These are phyloP conservation scores for Diadumene lineata DNA, from an alignment of 92 coral and sea anemone species.

Conservation along the genomic window DNA sequence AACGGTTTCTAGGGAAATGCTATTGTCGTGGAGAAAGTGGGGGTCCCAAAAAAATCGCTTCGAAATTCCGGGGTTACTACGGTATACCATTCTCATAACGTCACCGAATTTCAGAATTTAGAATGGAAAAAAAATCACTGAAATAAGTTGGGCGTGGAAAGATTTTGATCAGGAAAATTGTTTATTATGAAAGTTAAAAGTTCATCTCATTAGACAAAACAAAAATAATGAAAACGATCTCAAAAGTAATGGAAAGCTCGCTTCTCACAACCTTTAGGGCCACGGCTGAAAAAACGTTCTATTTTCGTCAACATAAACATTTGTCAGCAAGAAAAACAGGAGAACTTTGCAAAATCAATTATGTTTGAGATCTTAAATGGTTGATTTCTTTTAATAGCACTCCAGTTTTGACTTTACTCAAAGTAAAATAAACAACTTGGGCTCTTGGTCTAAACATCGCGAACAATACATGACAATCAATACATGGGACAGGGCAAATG, in stretches of 20 bases:
- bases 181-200: neutral
- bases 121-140: too few species aligned
- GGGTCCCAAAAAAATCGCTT: neutral
- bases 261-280: neutral
- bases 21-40: too few species aligned
- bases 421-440: constrained; percentile 18
- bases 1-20: neutral
- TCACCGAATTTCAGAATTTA: neutral
- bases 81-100: neutral
- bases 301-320: constrained; percentile 11
- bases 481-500: constrained; percentile 29
- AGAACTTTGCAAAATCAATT: constrained; percentile 29
- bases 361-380: constrained; percentile 14
- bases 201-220: constrained; percentile 9
- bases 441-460: constrained; percentile 29
- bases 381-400: constrained; percentile 24
- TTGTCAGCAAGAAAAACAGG: constrained; percentile 13
- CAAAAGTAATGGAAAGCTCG: neutral
- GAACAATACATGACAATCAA: constrained; percentile 40
- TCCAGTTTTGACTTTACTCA: neutral
- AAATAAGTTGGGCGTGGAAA: neutral
- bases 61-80: neutral
- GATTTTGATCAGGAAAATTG: neutral
- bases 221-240: neutral
- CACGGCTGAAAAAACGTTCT: constrained; percentile 2